Evolutionary conservation across 2,797 vertebrate species (phyloP), one percentile per base, ranked within the genome.

Genomic region (Uromys caudimaculatus): DNA sequence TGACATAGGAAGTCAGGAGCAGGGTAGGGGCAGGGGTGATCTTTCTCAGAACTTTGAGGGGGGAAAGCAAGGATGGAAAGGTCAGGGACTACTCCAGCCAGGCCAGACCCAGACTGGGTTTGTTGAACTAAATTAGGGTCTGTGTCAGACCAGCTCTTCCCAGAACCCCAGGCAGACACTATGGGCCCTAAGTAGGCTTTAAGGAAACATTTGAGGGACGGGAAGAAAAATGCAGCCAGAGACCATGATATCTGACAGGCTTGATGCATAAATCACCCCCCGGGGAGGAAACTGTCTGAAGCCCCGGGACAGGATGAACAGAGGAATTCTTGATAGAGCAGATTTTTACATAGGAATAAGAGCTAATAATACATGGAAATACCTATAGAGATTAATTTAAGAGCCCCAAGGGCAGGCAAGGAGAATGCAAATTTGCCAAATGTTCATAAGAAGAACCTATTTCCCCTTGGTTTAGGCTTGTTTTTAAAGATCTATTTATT

Each of bases 261-360:
- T 78, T 95, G 90, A 85, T 90, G 60, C 32, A 58, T 29, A 82
- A 94, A 87, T 95, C 96, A 94, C 94, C 95, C 95, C 90, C 7
- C 4, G 23, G 58, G 84, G 82, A 82, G 92, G 85, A 91, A 73
- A 73, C 56, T 60, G 75, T 86, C 94, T 64, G 73, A 93, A 89
- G 47, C 88, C 52, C 81, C 69, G 79, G 56, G 93, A 91, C 73
- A 77, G 76, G n/a, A 62, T 50, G 82, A 78, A 76, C 7, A 94
- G 92, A 93, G 58, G 38, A 52, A 88, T 94, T 91, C 58, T 75
- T 41, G 52, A 87, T 77, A 27, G 38, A 79, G 38, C 54, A 38
- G 54, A 77, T 91, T 96, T 96, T 97, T 90, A 88, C 69, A 35
- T 84, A 58, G 93, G 86, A 91, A 89, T 24, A 54, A 11, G 24